A percentile compares a stretch with the other conserved stretches of the same genome.
Evolutionary conservation across 2,797 vertebrate species (phyloP).

Genomic region (Rhinichthys osculus): DNA sequence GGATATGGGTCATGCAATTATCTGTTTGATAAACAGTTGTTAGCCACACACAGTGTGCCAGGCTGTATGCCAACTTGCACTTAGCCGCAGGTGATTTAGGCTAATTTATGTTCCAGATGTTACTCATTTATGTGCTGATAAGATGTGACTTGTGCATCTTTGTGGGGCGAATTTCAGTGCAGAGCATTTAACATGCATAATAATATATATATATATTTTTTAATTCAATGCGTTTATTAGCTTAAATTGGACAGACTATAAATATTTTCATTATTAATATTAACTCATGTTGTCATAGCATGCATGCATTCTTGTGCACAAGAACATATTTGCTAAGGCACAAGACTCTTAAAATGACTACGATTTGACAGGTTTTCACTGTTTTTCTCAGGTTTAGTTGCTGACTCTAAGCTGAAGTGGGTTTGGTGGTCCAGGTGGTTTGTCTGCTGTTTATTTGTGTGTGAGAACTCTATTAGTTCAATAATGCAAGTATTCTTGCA

Average conservation of each 20-base stretch:
- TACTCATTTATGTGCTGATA: slow-evolving; percentile 1
- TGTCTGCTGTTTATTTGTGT: background rate
- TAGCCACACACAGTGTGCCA: slow-evolving; percentile 50
- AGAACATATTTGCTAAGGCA: background rate
- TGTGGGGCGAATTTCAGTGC: background rate
- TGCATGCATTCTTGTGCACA: background rate
- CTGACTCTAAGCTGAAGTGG: slow-evolving; percentile 5
- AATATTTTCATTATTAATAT: background rate
- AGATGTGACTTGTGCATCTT: background rate
- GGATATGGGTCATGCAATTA: slow-evolving; percentile 50
- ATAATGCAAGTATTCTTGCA: background rate
- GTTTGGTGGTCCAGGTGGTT: background rate
- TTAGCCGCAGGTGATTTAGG: background rate
- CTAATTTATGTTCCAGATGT: slow-evolving; percentile 8
- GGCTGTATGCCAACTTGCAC: slow-evolving; percentile 14
- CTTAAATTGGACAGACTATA: background rate
- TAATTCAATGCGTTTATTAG: background rate
- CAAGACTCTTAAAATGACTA: background rate
- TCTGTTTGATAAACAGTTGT: slow-evolving; percentile 60
- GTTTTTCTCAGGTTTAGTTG: background rate
- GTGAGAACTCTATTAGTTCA: slow-evolving; percentile 2
- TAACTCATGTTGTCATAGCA: background rate
- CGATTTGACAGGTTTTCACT: background rate
- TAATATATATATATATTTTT: background rate
- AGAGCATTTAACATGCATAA: background rate